phyloP scores from a whole-genome alignment of 92 coral and sea anemone species.

The Muricea muricata region DNA sequence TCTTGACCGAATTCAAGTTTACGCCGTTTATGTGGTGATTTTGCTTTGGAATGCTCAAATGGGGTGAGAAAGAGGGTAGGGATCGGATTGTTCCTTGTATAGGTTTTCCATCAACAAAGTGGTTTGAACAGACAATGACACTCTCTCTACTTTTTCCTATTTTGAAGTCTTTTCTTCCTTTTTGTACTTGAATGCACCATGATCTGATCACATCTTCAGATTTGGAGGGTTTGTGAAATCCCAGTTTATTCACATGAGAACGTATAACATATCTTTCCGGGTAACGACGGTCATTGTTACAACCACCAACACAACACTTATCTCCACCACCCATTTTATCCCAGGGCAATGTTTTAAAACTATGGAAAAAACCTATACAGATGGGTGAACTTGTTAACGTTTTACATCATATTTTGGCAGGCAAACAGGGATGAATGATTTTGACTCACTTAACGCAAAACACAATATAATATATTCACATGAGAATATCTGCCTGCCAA shows the following conservation, averaged over 20 bases:
- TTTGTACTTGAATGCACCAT: constrained; percentile 42
- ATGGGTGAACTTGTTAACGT: too few relatives aligned
- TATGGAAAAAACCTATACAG: too few relatives aligned
- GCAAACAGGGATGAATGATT: too few relatives aligned
- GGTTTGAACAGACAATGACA: constrained; percentile 62
- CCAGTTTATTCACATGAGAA: constrained; percentile 49
- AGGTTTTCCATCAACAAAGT: constrained; percentile 54
- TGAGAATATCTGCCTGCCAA: too few relatives aligned
- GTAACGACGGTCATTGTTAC: constrained; percentile 41
- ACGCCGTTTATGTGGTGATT: constrained; percentile 43
- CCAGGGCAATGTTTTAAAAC: too few relatives aligned
- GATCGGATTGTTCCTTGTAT: constrained; percentile 31
- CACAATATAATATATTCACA: too few relatives aligned
- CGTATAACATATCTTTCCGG: constrained; percentile 48
- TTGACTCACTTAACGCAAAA: too few relatives aligned
- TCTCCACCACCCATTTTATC: too few relatives aligned
- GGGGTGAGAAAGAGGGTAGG: constrained; percentile 47
- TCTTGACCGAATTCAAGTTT: background rate
- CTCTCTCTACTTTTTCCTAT: constrained; percentile 33
- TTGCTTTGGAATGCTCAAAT: constrained; percentile 12
- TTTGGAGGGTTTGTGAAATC: constrained; percentile 54
- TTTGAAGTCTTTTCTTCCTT: constrained; percentile 49
- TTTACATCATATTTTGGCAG: too few relatives aligned
- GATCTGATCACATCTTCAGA: constrained; percentile 23
- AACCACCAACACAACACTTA: constrained; percentile 67